These are phyloP conservation scores for Cherax destructor DNA, from an alignment of 1,140 invertebrate genomes.

Conservation along the genomic window DNA sequence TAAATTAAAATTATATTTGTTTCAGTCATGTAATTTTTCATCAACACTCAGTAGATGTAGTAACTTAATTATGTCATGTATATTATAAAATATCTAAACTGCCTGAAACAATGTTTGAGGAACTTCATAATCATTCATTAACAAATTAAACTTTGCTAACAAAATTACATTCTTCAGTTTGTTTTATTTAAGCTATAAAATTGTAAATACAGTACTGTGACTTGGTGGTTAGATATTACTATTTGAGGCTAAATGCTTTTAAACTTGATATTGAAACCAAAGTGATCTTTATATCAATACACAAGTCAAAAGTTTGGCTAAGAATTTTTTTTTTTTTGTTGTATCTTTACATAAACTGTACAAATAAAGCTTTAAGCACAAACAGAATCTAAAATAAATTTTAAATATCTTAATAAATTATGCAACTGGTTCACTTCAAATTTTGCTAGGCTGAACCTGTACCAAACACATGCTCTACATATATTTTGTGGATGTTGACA, in stretches of 20 bases:
- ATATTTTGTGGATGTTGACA: background rate
- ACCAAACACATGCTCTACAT: background rate
- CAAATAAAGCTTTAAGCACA: constrained; percentile 2
- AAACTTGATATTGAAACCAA: background rate
- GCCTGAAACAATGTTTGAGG: no score
- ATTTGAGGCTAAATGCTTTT: no score
- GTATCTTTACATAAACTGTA: background rate
- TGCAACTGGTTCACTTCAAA: background rate
- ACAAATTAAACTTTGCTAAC: no score
- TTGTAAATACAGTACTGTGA: no score
- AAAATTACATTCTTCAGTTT: no score
- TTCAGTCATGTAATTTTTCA: background rate
- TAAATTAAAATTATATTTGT: background rate
- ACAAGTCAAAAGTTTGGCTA: background rate
- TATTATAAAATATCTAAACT: no score
- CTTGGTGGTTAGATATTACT: no score
- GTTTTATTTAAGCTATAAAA: no score
- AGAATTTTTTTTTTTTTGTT: background rate
- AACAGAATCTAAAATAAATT: background rate
- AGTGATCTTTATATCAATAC: background rate
- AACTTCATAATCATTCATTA: no score
- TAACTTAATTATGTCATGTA: no score
- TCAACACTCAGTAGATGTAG: background rate
- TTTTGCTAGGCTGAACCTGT: background rate
- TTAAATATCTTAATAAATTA: background rate